Evolutionary conservation across 2,888 invertebrate genomes (phyloP).

Genomic region (Apocheima hispidaria): DNA sequence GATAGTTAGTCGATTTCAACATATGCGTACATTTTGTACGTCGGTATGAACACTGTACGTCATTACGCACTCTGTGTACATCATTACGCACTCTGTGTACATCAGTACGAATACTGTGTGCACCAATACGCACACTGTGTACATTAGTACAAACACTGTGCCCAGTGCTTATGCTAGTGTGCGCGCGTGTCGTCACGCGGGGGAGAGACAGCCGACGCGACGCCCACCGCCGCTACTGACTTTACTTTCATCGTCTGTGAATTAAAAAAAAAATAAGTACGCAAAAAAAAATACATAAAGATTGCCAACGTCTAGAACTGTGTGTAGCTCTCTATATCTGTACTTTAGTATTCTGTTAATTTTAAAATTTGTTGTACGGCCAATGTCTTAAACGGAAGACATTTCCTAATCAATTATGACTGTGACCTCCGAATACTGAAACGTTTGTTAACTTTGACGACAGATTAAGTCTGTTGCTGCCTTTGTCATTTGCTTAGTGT

Average conservation of each 20-base stretch:
- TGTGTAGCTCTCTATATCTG: no score
- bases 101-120: background rate
- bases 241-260: conserved; percentile 87
- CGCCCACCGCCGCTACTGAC: conserved; percentile 83
- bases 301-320: background rate
- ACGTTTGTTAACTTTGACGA: no score
- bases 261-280: conserved; percentile 12
- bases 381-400: no score
- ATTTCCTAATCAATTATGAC: no score
- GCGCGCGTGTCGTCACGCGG: conserved; percentile 85
- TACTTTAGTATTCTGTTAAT: no score
- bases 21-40: background rate
- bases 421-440: no score
- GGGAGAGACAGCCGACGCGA: conserved; percentile 89
- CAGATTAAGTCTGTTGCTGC: no score
- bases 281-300: background rate
- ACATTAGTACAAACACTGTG: background rate
- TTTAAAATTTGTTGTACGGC: no score
- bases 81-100: background rate
- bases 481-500: no score
- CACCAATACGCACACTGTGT: background rate
- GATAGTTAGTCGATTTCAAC: conserved; percentile 26
- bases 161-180: conserved; percentile 56
- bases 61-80: background rate
- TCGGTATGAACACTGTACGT: background rate